Conservation (phyloP, 2,888 invertebrate genomes). For the Netelia melanura region DNA sequence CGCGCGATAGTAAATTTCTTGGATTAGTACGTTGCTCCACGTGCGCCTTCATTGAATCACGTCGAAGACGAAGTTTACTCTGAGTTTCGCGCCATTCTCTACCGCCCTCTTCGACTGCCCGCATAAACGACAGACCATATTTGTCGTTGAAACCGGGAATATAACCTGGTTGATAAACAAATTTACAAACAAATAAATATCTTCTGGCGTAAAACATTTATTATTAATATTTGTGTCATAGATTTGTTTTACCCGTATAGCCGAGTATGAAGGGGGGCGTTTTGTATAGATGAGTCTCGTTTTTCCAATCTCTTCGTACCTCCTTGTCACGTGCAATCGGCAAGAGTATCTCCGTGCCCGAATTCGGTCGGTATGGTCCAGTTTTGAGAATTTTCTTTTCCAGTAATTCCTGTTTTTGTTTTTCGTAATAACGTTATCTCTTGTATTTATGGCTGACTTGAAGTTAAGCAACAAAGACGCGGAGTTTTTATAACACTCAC, state of each 20-base stretch:
- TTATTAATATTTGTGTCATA: conserved; percentile 6
- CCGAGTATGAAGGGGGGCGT: conserved; percentile 87
- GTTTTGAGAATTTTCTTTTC: conserved; percentile 85
- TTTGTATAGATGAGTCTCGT: conserved; percentile 77
- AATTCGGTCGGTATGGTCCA: conserved; percentile 86
- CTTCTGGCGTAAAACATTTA: background rate
- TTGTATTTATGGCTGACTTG: too few relatives aligned
- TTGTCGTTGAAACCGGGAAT: conserved; percentile 90
- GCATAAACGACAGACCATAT: conserved; percentile 86
- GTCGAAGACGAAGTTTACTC: conserved; percentile 76
- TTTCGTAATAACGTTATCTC: background rate
- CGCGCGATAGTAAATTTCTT: conserved; percentile 78
- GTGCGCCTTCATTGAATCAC: conserved; percentile 78
- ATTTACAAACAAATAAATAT: conserved; percentile 1
- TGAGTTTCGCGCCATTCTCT: conserved; percentile 86
- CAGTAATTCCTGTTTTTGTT: conserved; percentile 83
- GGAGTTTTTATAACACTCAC: conserved; percentile 62
- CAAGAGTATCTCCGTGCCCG: conserved; percentile 81
- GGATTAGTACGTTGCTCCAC: conserved; percentile 76
- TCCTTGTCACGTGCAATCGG: conserved; percentile 80
- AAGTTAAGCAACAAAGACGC: conserved; percentile 26
- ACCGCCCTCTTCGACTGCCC: conserved; percentile 86
- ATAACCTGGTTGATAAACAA: conserved; percentile 84
- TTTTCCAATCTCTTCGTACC: conserved; percentile 78
- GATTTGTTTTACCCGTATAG: conserved; percentile 87